Conservation (phyloP, 2,797 vertebrate genomes). For the Enteromius unitaeniatus region DNA sequence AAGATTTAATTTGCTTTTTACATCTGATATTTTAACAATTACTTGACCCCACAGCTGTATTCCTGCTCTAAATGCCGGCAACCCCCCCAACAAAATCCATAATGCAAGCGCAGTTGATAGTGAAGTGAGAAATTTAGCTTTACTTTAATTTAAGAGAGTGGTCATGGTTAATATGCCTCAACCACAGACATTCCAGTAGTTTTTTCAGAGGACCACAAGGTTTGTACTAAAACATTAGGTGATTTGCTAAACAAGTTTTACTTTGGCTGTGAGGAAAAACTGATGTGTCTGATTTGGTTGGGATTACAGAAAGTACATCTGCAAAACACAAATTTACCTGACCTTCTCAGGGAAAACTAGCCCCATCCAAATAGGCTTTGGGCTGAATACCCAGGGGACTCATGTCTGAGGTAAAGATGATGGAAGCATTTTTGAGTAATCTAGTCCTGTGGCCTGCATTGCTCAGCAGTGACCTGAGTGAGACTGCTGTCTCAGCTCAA, state of each 20-base stretch:
- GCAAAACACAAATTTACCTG: not conserved
- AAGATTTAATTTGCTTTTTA: not conserved
- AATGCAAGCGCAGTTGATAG: not conserved
- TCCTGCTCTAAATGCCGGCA: too few species aligned
- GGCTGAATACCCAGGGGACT: constrained; percentile 8
- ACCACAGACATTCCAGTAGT: not conserved
- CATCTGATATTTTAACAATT: not conserved
- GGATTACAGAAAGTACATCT: not conserved
- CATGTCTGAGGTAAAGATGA: constrained; percentile 28
- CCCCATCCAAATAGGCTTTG: not conserved
- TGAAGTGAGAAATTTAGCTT: not conserved
- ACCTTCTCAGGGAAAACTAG: not conserved
- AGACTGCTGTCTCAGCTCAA: constrained; percentile 56
- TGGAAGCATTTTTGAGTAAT: constrained; percentile 34
- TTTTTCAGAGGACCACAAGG: not conserved
- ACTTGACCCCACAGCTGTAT: not conserved
- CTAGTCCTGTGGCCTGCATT: constrained; percentile 41
- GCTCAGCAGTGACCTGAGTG: constrained; percentile 51
- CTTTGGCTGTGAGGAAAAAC: not conserved
- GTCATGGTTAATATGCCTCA: not conserved
- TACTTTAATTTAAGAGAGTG: not conserved
- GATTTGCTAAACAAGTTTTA: not conserved
- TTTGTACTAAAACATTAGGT: not conserved
- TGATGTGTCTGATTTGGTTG: not conserved
- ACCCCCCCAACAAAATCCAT: not conserved